phyloP scores from a whole-genome alignment of 2,797 vertebrate species.

The Darevskia mixta region DNA sequence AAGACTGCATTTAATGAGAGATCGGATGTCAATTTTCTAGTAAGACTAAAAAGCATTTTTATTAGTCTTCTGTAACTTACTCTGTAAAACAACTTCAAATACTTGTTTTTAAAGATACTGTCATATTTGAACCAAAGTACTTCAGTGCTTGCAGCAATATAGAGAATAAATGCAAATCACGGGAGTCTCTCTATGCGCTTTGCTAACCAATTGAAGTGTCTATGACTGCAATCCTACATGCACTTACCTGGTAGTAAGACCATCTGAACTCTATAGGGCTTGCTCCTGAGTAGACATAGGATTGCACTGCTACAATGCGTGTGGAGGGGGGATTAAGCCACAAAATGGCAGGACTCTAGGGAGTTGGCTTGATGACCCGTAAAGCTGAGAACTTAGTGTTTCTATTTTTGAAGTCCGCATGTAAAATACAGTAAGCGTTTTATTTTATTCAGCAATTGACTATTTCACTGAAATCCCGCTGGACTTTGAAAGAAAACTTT shows the following conservation, averaged over 20 bases:
- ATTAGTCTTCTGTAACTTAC: slow-evolving; percentile 59
- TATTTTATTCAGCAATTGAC: too few species aligned
- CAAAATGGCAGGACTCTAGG: slow-evolving; percentile 52
- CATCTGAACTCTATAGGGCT: too few species aligned
- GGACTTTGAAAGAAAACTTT: too few species aligned
- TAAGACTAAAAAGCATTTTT: slow-evolving; percentile 40
- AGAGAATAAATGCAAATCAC: slow-evolving; percentile 69
- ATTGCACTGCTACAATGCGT: too few species aligned
- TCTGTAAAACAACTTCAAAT: slow-evolving; percentile 48
- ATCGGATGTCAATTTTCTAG: slow-evolving; percentile 53
- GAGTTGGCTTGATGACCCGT: slow-evolving; percentile 27
- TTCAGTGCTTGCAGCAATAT: slow-evolving; percentile 62
- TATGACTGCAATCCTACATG: too few species aligned
- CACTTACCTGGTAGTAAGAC: too few species aligned
- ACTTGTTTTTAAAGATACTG: slow-evolving; percentile 57
- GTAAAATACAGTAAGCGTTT: not conserved
- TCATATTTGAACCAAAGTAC: slow-evolving; percentile 66
- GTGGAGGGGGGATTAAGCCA: not conserved
- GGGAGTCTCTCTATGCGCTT: slow-evolving; percentile 49
- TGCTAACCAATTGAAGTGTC: slow-evolving; percentile 61
- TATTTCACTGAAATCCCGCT: too few species aligned
- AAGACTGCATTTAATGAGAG: slow-evolving; percentile 46
- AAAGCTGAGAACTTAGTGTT: slow-evolving; percentile 37
- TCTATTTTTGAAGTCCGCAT: slow-evolving; percentile 24
- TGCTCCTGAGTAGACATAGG: too few species aligned